Evolutionary conservation across 2,888 invertebrate species (phyloP), one percentile per base, ranked within the genome.

Genomic region (Cremastinae sp.): DNA sequence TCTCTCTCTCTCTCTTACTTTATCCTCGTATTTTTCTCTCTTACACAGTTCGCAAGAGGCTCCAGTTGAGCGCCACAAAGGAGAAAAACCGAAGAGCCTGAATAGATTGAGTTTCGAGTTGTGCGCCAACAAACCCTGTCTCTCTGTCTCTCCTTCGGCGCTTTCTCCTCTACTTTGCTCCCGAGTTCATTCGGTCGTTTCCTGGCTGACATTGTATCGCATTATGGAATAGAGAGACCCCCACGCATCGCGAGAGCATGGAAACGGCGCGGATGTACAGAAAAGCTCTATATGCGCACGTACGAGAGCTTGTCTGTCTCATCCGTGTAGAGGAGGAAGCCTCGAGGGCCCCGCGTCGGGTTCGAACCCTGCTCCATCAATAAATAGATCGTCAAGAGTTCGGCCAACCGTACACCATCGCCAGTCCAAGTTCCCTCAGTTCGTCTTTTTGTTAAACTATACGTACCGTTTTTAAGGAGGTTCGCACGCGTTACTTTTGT

Each of bases 51-150:
- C 59, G 36, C 62, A 22, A 16, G 71, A 43, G 51, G 51, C 53
- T 43, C 34, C 41, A 53, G 70, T 70, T 70, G 65, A 64, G 59
- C 58, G 64, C 49, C 65, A 62, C 73, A 45, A 76, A 65, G 61
- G 64, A 69, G 72, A 76, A 73, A 59, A 77, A 77, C 78, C 77
- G 81, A 80, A 79, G 78, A 82, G 79, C 51, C 75, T 75, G 71
- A 82, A 82, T 81, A 85, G 86, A 86, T 86, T 84, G 85, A 84
- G 84, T 86, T 86, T 86, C 83, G 82, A 86, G 86, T 85, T 84
- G 83, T 84, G 81, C 83, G 82, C 82, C 84, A 83, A 83, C 84
- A 83, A 84, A 84, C 80, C 80, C 81, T 66, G 34, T 12, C 14
- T 41, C 51, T 2, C 12, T 34, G 51, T 47, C 64, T 3, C 20